phyloP scores from a whole-genome alignment of 1,140 invertebrate species.

The Lepidostoma basale region DNA sequence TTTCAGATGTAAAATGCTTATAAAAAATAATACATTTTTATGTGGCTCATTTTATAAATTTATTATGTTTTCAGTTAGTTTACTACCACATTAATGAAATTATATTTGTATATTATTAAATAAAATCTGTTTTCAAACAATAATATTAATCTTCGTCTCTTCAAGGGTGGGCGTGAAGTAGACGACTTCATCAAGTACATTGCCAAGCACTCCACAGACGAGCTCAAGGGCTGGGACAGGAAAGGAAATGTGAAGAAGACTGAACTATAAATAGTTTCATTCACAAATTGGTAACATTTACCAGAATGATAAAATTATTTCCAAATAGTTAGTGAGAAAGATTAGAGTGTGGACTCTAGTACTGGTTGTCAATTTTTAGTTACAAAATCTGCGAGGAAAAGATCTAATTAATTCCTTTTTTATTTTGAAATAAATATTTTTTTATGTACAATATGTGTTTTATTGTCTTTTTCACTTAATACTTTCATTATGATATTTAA shows the following conservation, averaged over 20 bases:
- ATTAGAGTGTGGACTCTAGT: neutral
- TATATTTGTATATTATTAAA: too few species aligned
- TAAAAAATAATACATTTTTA: too few species aligned
- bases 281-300: constrained; percentile 43
- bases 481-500: too few species aligned
- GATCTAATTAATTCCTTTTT: constrained; percentile 37
- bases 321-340: constrained; percentile 10
- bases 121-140: too few species aligned
- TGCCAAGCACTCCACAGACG: constrained; percentile 87
- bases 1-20: too few species aligned
- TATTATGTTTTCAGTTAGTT: too few species aligned
- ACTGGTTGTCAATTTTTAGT: constrained; percentile 44
- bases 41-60: too few species aligned
- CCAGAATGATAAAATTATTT: constrained; percentile 21
- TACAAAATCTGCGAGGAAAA: constrained; percentile 38
- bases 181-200: constrained; percentile 98
- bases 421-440: constrained; percentile 31
- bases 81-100: too few species aligned
- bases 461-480: neutral
- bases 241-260: constrained; percentile 87
- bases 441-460: neutral
- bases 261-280: constrained; percentile 58
- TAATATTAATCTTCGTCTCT: too few species aligned
- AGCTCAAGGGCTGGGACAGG: constrained; percentile 87
- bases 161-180: constrained; percentile 87